Evolutionary conservation across 2,113 vertebrate genomes (phyloP), one percentile per base, ranked within the genome.

Genomic region (Bos javanicus): DNA sequence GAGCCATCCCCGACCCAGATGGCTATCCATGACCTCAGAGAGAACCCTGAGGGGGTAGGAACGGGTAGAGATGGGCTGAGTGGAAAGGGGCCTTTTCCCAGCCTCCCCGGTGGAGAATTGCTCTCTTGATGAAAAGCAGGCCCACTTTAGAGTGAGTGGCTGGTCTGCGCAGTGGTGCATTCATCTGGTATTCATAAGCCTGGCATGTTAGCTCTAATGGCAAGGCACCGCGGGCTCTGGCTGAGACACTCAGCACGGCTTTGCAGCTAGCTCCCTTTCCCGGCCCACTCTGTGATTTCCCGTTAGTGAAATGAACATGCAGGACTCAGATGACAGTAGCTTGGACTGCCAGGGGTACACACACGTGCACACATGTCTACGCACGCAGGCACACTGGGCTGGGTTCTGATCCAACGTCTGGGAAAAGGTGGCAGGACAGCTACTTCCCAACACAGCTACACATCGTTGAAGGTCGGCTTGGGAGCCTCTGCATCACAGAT

Each of bases 191-290:
- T 87, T 87, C 78, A 59, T 5, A 43, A 96, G 94, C 57, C 83
- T 46, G 50, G 94, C 19, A n/a, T 71, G 67, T 93, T 90, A 80
- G 28, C 90, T 90, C 87, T 94, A 95, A 95, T 74, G 76, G 87
- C 71, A 43, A 62, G 82, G 36, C 87, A 59, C n/a, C 0, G 1
- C 0, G 11, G 39, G 67, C 36, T 91, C 89, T 57, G 82, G n/a
- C 91, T 76, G 67, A 19, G 89, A 92, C 13, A 48, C 39, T 46
- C 88, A 76, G 39, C 62, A 21, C 4, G 33, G 78, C 87, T 90
- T 91, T 81, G 78, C 76, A 0, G 6, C 82, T 30, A 71, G 67
- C 67, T 23, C 60, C n/a, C 76, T 86, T 71, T 57, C 91, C 84
- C 0, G 0, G 56, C 16, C 19, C 54, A 52, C 93, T 93, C 59